These are phyloP conservation scores for Paramuricea clavata DNA, from an alignment of 92 coral and sea anemone species.

Conservation along the genomic window DNA sequence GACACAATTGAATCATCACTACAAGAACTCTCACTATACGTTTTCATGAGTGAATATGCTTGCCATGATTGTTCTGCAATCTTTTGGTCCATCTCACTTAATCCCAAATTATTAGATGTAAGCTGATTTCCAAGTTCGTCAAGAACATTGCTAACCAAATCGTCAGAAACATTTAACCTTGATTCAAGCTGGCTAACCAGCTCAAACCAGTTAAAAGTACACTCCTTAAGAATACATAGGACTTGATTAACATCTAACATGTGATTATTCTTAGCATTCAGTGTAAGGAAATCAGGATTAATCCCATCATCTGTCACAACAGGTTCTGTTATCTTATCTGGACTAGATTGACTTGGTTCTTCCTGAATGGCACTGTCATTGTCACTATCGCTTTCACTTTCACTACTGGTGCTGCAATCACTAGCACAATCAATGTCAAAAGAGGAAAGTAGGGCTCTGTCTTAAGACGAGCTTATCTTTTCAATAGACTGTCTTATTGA, in stretches of 20 bases:
- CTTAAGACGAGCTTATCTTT: constrained; percentile 57
- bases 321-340: constrained; percentile 13
- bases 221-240: background rate
- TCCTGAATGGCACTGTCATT: constrained; percentile 9
- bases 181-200: background rate
- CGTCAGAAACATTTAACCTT: background rate
- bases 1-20: background rate
- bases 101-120: background rate
- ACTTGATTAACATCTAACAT: background rate
- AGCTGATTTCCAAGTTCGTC: background rate
- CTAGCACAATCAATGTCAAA: constrained; percentile 33
- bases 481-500: constrained; percentile 61
- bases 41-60: background rate
- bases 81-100: background rate
- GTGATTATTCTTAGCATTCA: background rate
- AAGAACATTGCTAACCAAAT: background rate
- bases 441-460: constrained; percentile 32
- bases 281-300: background rate
- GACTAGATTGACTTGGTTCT: background rate
- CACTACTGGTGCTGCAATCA: background rate
- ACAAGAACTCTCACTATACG: background rate
- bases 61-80: background rate
- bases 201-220: constrained; percentile 32
- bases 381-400: constrained; percentile 41
- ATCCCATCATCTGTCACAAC: constrained; percentile 2